Evolutionary conservation across 2,113 vertebrate species (phyloP).

Genomic region (Xiphias gladius): DNA sequence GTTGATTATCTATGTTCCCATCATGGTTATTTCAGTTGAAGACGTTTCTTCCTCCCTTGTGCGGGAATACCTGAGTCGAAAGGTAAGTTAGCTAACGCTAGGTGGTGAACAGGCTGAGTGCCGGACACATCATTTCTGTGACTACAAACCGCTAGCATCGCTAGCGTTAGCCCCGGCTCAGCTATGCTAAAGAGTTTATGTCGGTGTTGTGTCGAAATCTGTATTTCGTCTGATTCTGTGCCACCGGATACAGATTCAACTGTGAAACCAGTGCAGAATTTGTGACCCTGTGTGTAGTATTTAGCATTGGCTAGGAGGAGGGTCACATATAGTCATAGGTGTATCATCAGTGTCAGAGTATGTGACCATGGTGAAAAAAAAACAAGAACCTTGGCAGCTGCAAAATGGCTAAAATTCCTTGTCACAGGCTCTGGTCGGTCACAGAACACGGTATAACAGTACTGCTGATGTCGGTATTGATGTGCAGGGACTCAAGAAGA

Average conservation of each 20-base stretch:
- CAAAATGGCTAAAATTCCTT: not conserved
- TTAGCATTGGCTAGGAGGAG: not conserved
- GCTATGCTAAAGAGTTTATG: too few species aligned
- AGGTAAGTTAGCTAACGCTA: conserved; percentile 80
- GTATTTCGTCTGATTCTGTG: not conserved
- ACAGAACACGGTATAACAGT: not conserved
- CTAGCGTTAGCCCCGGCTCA: conserved; percentile 19
- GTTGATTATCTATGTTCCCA: not conserved
- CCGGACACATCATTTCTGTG: not conserved
- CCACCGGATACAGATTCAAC: not conserved
- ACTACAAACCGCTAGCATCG: not conserved
- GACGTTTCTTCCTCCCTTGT: conserved; percentile 93
- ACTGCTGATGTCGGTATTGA: not conserved
- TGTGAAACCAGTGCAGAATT: not conserved
- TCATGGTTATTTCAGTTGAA: conserved; percentile 87
- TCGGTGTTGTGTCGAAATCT: not conserved
- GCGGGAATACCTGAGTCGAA: conserved; percentile 93
- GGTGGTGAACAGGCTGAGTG: not conserved
- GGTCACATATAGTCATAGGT: not conserved
- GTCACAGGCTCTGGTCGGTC: not conserved
- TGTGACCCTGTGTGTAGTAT: too few species aligned
- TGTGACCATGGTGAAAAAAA: not conserved
- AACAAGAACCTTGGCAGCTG: not conserved
- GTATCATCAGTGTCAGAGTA: not conserved
- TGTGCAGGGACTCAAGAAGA: conserved; percentile 92